Conservation (phyloP, 2,888 invertebrate genomes). For the Ormyrus rosae region DNA sequence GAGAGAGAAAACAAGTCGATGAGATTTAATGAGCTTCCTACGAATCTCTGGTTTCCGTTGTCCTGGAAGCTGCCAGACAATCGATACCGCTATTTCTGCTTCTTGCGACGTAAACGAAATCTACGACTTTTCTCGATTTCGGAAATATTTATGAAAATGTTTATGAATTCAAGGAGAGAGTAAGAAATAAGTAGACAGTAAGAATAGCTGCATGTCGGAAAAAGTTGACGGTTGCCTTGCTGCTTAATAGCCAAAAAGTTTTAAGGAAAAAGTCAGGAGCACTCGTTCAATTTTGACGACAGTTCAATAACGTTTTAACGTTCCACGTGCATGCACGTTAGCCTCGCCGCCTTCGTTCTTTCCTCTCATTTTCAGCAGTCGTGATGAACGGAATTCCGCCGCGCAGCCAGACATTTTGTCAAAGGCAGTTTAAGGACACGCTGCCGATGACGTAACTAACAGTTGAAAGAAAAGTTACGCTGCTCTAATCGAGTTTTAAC, state of each 20-base stretch:
- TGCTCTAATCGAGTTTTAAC: no score
- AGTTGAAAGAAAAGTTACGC: no score
- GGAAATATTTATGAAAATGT: background rate
- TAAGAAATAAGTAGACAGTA: no score
- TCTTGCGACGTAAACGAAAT: background rate
- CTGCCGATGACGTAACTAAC: no score
- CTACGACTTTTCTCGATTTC: background rate
- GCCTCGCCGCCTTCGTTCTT: no score
- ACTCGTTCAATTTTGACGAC: conserved; percentile 5
- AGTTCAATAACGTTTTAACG: conserved; percentile 19
- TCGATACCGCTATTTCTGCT: conserved; percentile 15
- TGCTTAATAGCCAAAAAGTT: background rate
- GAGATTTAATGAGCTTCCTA: conserved; percentile 38
- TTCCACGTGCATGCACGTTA: no score
- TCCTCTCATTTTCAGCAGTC: no score
- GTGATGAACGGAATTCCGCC: no score
- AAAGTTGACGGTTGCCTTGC: background rate
- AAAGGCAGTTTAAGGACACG: no score
- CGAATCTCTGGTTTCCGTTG: conserved; percentile 31
- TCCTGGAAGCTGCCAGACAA: background rate
- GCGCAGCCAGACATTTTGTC: no score
- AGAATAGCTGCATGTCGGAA: no score
- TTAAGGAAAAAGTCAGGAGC: background rate
- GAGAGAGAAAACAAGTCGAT: conserved; percentile 19
- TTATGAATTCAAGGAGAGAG: background rate